Evolutionary conservation across 2,113 vertebrate species (phyloP).

Genomic region (Thermophis baileyi): DNA sequence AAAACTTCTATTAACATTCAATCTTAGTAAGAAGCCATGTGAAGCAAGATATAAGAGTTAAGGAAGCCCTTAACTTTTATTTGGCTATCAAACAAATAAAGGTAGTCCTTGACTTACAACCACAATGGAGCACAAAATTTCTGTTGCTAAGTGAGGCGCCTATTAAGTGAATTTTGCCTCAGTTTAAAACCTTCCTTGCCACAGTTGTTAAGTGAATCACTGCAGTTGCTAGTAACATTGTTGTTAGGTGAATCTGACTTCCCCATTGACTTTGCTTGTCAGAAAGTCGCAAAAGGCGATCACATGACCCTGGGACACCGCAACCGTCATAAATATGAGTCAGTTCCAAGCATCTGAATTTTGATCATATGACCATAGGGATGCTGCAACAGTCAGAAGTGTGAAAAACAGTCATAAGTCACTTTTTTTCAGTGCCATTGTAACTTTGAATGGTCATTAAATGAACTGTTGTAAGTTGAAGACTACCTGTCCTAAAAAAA

Average conservation of each 20-base stretch:
- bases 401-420: not conserved
- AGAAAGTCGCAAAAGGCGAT: not conserved
- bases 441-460: not conserved
- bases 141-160: not conserved
- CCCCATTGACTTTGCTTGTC: not conserved
- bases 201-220: not conserved
- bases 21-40: not conserved
- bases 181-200: not conserved
- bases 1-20: not conserved
- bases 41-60: not conserved
- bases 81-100: not conserved
- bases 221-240: not conserved
- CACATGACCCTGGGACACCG: not conserved
- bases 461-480: not conserved
- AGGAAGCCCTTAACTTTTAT: not conserved
- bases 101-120: not conserved
- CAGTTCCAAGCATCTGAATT: not conserved
- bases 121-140: not conserved
- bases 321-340: not conserved
- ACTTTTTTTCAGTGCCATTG: not conserved
- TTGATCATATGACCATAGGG: not conserved
- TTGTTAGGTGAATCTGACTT: not conserved
- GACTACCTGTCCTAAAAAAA: not conserved
- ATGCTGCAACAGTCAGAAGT: not conserved
- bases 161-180: not conserved